Evolutionary conservation across 2,888 invertebrate genomes (phyloP).

Genomic region (Stomorhina lunata): DNA sequence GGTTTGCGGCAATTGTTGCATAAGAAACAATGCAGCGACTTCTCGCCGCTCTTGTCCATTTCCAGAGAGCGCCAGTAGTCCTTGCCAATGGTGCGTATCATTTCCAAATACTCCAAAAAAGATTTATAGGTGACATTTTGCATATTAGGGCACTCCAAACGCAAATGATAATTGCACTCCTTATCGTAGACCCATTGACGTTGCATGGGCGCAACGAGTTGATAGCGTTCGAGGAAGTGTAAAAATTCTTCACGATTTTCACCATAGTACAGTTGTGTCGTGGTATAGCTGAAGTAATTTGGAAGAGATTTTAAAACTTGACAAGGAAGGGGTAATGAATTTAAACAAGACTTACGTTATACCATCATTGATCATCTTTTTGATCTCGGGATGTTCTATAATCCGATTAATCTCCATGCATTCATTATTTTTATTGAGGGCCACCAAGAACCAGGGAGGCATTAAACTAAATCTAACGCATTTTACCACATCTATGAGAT

Average conservation of each 20-base stretch:
- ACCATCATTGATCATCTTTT: conserved; percentile 89
- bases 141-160: conserved; percentile 73
- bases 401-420: conserved; percentile 87
- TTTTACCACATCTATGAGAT: conserved; percentile 83
- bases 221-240: conserved; percentile 86
- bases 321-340: not conserved
- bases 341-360: conserved; percentile 83
- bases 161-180: conserved; percentile 75
- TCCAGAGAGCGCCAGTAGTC: conserved; percentile 74
- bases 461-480: conserved; percentile 90
- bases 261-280: conserved; percentile 87
- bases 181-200: conserved; percentile 87
- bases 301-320: conserved; percentile 38
- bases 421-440: conserved; percentile 87
- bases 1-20: conserved; percentile 65
- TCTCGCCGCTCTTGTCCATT: conserved; percentile 63
- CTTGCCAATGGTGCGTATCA: conserved; percentile 71
- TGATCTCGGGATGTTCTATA: conserved; percentile 84
- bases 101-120: conserved; percentile 75
- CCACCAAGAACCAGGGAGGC: conserved; percentile 89
- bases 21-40: conserved; percentile 61
- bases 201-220: conserved; percentile 85
- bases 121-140: conserved; percentile 72
- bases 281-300: conserved; percentile 83
- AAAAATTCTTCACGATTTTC: conserved; percentile 86